Base-by-base conservation (phyloP, 2,888 invertebrate genomes). In the Nowickia ferox region DNA sequence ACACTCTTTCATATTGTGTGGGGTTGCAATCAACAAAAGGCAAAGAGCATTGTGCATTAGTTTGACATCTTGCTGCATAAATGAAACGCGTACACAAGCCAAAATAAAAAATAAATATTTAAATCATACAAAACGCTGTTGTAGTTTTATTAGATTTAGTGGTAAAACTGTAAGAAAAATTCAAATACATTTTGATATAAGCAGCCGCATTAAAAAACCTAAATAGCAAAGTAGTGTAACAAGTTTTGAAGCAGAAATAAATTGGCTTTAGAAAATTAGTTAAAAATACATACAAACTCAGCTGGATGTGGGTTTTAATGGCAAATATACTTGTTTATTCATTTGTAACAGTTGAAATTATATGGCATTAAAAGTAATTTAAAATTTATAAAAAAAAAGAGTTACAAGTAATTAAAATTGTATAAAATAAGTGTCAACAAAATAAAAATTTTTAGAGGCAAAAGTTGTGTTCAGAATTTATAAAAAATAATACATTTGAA, bases 11-110 rank as follows among this genome's bases (percentile, higher is more conserved):
- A 75, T 42, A 55, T 40, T 68, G 22, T 51, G 48, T 46, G 15
- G 46, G 40, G 51, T 42, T 71, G 69, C 55, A 82, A 82, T 76
- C 69, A 82, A 15, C 63, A 76, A 55, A 82, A 76, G 57, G 55
- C 69, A 71, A 71, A 76, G 63, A 48, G 48, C 44, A 30, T 40
- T 71, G 69, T 71, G 76, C 48, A 76, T 65, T 76, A 55, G 63
- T 57, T 55, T 68, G 44, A 55, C 44, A 55, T 65, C 65, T 11
- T 65, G 65, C 63, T 72, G n/a, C 63, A 72, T n/a, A 48, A 72
- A 80, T 55, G 48, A 72, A 55, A 66, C 51, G 13, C 22, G n/a
- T 8, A 10, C 40, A 61, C 38, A 19, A 22, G 15, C 40, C 40
- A 9, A 46, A 17, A 22, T 22, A 48, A n/a, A 30, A 30, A 30